phyloP scores from a whole-genome alignment of 2,888 invertebrate species.

The Helobdella robusta region DNA sequence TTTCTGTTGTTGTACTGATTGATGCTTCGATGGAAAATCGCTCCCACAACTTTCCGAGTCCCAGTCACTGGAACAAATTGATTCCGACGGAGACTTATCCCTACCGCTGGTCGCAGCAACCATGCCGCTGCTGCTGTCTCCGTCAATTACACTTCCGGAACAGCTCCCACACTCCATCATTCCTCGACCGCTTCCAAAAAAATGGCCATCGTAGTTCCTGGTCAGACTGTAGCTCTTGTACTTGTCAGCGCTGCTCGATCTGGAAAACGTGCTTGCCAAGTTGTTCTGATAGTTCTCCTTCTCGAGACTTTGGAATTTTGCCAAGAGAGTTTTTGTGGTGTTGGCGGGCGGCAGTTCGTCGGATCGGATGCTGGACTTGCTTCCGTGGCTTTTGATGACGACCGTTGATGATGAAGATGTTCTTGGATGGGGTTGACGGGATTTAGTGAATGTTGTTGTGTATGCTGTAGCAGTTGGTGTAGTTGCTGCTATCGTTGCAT shows the following conservation, averaged over 20 bases:
- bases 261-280: too few relatives aligned
- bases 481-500: background rate
- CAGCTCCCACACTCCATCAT: too few relatives aligned
- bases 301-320: conserved; percentile 14
- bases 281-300: background rate
- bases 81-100: conserved; percentile 16
- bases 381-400: conserved; percentile 10
- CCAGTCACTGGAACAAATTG: conserved; percentile 20
- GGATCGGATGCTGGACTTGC: background rate
- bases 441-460: too few relatives aligned
- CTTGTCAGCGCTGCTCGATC: background rate
- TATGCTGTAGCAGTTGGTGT: background rate
- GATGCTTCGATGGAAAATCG: conserved; percentile 6
- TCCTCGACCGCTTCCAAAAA: too few relatives aligned
- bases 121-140: too few relatives aligned
- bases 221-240: conserved; percentile 9
- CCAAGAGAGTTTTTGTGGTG: conserved; percentile 14
- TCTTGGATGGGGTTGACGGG: too few relatives aligned
- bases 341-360: conserved; percentile 17
- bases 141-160: too few relatives aligned
- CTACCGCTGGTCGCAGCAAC: background rate
- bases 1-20: background rate
- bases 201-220: conserved; percentile 5
- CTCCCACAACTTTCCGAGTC: conserved; percentile 16
- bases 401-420: background rate